Evolutionary conservation across 2,797 vertebrate genomes (phyloP).

Genomic region (Macropodus opercularis): DNA sequence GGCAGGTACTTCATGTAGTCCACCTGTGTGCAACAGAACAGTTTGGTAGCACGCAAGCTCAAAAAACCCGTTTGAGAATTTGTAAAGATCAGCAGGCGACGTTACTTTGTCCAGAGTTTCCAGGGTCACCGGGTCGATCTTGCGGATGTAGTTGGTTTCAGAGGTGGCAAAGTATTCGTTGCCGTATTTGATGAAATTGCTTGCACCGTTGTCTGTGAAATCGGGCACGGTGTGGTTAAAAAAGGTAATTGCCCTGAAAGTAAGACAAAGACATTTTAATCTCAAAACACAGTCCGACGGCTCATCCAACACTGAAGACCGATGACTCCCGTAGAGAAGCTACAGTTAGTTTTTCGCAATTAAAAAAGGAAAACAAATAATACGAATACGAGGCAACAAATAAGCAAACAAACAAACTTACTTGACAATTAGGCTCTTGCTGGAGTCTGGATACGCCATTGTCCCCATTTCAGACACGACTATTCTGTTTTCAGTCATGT

Average conservation of each 20-base stretch:
- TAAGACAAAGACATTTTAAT: neutral
- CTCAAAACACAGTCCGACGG: too few species aligned
- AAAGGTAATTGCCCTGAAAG: slow-evolving; percentile 88
- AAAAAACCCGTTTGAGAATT: too few species aligned
- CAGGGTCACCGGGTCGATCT: slow-evolving; percentile 89
- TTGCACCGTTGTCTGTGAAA: slow-evolving; percentile 95
- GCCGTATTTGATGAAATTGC: slow-evolving; percentile 93
- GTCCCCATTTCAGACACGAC: slow-evolving; percentile 98
- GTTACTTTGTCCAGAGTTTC: slow-evolving; percentile 94
- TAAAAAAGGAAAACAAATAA: too few species aligned
- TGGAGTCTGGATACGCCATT: slow-evolving; percentile 95
- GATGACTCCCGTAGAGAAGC: too few species aligned
- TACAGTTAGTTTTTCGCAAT: too few species aligned
- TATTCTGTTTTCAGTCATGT: slow-evolving; percentile 91
- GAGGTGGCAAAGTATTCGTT: slow-evolving; percentile 89
- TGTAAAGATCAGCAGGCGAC: rapidly evolving
- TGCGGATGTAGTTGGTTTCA: slow-evolving; percentile 95
- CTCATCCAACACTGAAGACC: neutral
- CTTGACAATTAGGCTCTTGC: slow-evolving; percentile 95
- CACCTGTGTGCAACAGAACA: slow-evolving; percentile 77
- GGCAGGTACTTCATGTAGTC: slow-evolving; percentile 90
- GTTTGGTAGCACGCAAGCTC: neutral
- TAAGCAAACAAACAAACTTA: slow-evolving; percentile 66
- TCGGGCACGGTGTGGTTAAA: slow-evolving; percentile 93
- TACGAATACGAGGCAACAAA: too few species aligned